Conservation (phyloP, 2,797 vertebrate genomes). For the Tokudaia tokunoshimensis region DNA sequence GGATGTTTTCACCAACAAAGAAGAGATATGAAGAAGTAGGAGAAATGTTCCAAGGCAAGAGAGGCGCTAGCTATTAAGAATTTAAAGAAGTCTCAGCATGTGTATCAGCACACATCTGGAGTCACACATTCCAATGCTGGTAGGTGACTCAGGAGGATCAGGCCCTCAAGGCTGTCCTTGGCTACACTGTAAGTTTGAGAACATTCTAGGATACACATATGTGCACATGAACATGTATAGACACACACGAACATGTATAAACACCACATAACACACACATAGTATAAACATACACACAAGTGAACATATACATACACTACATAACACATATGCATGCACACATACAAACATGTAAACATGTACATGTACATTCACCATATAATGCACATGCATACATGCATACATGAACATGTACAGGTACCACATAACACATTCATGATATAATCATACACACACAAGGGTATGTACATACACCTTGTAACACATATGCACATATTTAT, state of each 20-base stretch:
- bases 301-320: not conserved
- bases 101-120: not conserved
- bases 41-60: not conserved
- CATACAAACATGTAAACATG: not conserved
- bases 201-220: not conserved
- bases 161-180: not conserved
- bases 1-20: not conserved
- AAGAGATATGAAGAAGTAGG: not conserved
- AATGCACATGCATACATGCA: not conserved
- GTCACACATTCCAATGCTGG: not conserved
- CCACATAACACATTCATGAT: not conserved
- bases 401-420: not conserved
- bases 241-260: not conserved
- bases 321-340: not conserved
- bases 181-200: not conserved
- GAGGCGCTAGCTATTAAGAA: not conserved
- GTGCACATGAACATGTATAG: not conserved
- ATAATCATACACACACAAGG: not conserved
- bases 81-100: not conserved
- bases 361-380: not conserved
- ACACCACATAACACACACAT: not conserved
- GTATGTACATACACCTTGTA: not conserved
- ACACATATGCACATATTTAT: not conserved
- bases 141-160: not conserved
- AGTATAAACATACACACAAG: not conserved